Evolutionary conservation across 2,888 invertebrate genomes (phyloP).

Genomic region (Molanna angustata): DNA sequence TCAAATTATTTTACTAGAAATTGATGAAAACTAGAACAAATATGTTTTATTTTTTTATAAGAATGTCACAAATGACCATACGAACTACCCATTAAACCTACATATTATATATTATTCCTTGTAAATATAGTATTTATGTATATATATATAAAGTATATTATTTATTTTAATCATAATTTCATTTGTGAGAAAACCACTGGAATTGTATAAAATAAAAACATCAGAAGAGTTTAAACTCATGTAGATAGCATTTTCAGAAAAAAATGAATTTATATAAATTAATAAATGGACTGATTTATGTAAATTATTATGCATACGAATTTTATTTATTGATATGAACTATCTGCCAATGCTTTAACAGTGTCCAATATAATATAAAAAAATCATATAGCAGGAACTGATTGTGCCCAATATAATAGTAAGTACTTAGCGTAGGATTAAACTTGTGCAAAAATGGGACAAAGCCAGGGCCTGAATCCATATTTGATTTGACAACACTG

Average conservation of each 20-base stretch:
- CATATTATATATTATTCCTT: not conserved
- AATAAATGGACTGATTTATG: conserved; percentile 33
- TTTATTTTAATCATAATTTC: no score
- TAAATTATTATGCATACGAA: conserved; percentile 27
- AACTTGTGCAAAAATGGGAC: conserved; percentile 15
- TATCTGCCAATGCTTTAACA: conserved; percentile 32
- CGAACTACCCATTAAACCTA: no score
- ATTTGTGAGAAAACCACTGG: not conserved
- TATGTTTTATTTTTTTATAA: no score
- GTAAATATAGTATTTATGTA: conserved; percentile 1
- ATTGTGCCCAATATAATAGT: conserved; percentile 28
- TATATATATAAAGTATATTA: no score
- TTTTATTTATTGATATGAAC: conserved; percentile 30
- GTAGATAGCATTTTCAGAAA: conserved; percentile 33
- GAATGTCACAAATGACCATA: no score
- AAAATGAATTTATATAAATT: conserved; percentile 31
- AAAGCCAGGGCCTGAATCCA: conserved; percentile 12
- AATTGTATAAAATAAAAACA: conserved; percentile 2
- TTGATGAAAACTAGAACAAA: no score
- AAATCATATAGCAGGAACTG: conserved; percentile 27
- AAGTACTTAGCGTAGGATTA: conserved; percentile 27
- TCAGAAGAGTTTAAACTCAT: conserved; percentile 25
- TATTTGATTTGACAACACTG: not conserved
- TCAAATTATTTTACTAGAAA: no score
- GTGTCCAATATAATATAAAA: conserved; percentile 26